A percentile compares a stretch with the other conserved stretches of the same genome.
Evolutionary conservation across 2,113 vertebrate genomes (phyloP).

Genomic region (Mustelus asterias): DNA sequence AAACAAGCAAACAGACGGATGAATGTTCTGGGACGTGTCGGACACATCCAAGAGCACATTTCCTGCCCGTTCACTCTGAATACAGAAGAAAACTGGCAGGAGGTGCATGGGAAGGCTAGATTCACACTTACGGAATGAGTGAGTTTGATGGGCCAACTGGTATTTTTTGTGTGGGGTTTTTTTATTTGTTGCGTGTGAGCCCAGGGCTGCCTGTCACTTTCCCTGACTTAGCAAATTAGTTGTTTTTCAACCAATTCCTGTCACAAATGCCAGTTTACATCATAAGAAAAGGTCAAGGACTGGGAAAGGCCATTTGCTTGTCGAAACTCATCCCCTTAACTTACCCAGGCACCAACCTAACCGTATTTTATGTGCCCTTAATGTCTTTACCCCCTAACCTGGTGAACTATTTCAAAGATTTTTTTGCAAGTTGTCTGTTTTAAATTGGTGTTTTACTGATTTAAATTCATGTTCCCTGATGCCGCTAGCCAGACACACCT

Average conservation of each 20-base stretch:
- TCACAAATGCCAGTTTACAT: not conserved
- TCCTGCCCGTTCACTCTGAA: not conserved
- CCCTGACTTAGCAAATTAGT: not conserved
- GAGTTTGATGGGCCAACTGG: not conserved
- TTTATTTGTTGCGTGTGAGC: not conserved
- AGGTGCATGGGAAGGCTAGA: not conserved
- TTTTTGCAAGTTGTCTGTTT: not conserved
- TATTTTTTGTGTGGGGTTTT: not conserved
- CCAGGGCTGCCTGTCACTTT: not conserved
- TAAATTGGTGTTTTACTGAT: not conserved
- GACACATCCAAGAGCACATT: not conserved
- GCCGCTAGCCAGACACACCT: not conserved
- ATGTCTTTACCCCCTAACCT: not conserved
- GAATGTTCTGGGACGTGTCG: not conserved
- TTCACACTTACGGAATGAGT: not conserved
- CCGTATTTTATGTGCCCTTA: not conserved
- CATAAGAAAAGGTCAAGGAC: not conserved
- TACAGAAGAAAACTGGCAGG: not conserved
- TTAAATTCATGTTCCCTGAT: not conserved
- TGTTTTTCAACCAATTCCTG: not conserved
- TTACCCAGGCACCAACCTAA: not conserved
- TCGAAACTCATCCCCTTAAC: not conserved
- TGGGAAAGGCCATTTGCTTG: not conserved
- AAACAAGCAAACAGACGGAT: too few species aligned
- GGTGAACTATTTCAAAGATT: not conserved